Base-by-base conservation (phyloP, 2,113 vertebrate species). In the Rallus limicola region DNA sequence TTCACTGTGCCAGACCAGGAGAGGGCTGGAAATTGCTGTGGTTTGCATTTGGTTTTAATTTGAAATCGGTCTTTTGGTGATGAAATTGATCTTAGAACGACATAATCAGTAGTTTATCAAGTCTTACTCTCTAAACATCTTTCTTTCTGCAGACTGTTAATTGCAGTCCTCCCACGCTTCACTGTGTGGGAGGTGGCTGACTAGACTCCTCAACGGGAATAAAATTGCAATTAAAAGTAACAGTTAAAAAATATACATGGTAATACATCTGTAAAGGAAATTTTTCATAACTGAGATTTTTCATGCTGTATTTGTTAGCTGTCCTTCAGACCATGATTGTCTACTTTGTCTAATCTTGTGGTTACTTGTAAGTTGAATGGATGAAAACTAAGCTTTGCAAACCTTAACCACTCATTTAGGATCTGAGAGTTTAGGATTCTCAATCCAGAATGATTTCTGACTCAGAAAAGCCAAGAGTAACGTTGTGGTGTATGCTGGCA, bases 161-260 rank as follows among this genome's bases (percentile, higher is more conserved):
- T 62, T 77, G 71, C 68, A 81, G 71, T 59, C 68, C 52, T 88
- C 90, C 87, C 76, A 93, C 50, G 0, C 40, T 74, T 72, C 36
- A 5, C 29, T 94, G 75, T 48, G 90, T 92, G 82, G 93, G 96
- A 95, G n/a, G 60, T 84, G 79, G 55, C 64, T 93, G 85, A 31
- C 59, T 89, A 92, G 90, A 78, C 62, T 82, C 52, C 44, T 69
- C 50, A 69, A 40, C 16, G 64, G 60, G 64, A 92, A 81, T 48
- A 18, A 96, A 88, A 68, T 40, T 52, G 62, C 85, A 90, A 56
- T 86, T 92, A 67, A 64, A 90, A 92, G 38, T 33, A 75, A 15
- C 10, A 56, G 31, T 74, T 90, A 2, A 29, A n/a, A 88, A 88
- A 65, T 48, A 52, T 8, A n/a, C 5, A 28, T 17, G 6, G 2